Evolutionary conservation across 2,888 invertebrate species (phyloP).

Genomic region (Dasypolia templi): DNA sequence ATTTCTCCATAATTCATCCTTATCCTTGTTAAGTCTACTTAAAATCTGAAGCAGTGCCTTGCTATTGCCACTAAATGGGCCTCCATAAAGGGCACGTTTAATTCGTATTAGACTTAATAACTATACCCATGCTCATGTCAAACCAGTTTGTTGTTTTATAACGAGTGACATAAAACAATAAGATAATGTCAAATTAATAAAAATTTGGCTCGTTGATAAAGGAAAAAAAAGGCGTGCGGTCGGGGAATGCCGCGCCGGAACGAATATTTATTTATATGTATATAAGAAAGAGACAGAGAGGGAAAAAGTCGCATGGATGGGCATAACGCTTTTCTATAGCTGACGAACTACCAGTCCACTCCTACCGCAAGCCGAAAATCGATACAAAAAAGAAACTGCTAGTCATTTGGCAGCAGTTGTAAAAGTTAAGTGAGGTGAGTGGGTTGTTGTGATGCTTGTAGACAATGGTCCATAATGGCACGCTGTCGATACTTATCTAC

Average conservation of each 20-base stretch:
- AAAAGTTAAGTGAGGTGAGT: constrained; percentile 33
- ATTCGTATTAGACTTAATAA: constrained; percentile 49
- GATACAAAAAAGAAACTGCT: not conserved
- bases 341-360: not conserved
- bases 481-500: constrained; percentile 37
- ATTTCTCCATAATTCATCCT: constrained; percentile 21
- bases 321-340: not conserved
- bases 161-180: not conserved
- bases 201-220: not conserved
- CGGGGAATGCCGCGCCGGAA: no score
- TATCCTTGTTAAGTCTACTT: constrained; percentile 31
- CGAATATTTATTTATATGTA: no score
- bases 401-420: constrained; percentile 22
- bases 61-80: constrained; percentile 7
- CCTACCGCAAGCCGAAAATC: not conserved
- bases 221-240: not conserved
- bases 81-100: constrained; percentile 30
- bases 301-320: not conserved
- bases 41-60: constrained; percentile 13
- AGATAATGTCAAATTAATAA: not conserved
- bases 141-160: constrained; percentile 21
- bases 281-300: not conserved
- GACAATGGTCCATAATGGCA: constrained; percentile 47
- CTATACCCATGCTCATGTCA: constrained; percentile 20
- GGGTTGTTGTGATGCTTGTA: constrained; percentile 25